Evolutionary conservation across 2,888 invertebrate genomes (phyloP).

Genomic region (Thecocarcelia acutangulata): DNA sequence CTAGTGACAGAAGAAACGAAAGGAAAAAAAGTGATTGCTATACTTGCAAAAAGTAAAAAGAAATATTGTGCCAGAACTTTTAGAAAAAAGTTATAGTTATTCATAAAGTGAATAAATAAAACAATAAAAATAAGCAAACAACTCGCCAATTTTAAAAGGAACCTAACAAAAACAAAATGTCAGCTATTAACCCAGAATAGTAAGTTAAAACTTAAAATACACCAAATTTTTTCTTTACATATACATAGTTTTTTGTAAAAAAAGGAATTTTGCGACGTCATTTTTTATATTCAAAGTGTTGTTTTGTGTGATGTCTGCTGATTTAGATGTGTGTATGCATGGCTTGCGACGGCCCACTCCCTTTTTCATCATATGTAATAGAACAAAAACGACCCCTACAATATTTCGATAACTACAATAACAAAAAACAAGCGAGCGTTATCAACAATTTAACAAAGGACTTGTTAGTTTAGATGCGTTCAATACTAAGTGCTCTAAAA

Average conservation of each 20-base stretch:
- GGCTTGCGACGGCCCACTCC: conserved; percentile 68
- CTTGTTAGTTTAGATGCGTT: conserved; percentile 10
- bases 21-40: conserved; percentile 58
- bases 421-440: conserved; percentile 7
- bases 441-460: conserved; percentile 39
- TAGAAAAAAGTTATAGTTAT: conserved; percentile 68
- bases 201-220: conserved; percentile 82
- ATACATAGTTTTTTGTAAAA: conserved; percentile 27
- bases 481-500: neutral
- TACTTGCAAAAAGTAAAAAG: conserved; percentile 50
- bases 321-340: conserved; percentile 40
- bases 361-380: conserved; percentile 63
- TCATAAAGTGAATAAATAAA: conserved; percentile 42
- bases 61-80: conserved; percentile 63
- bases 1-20: conserved; percentile 48
- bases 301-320: conserved; percentile 47
- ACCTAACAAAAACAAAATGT: conserved; percentile 76
- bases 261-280: conserved; percentile 76
- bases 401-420: conserved; percentile 43
- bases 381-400: conserved; percentile 57
- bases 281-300: conserved; percentile 71
- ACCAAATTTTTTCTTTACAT: conserved; percentile 34
- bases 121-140: conserved; percentile 27
- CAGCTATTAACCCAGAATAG: conserved; percentile 91
- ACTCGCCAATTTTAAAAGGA: conserved; percentile 39